Conservation (phyloP, 2,888 invertebrate genomes). For the Machimus atricapillus region DNA sequence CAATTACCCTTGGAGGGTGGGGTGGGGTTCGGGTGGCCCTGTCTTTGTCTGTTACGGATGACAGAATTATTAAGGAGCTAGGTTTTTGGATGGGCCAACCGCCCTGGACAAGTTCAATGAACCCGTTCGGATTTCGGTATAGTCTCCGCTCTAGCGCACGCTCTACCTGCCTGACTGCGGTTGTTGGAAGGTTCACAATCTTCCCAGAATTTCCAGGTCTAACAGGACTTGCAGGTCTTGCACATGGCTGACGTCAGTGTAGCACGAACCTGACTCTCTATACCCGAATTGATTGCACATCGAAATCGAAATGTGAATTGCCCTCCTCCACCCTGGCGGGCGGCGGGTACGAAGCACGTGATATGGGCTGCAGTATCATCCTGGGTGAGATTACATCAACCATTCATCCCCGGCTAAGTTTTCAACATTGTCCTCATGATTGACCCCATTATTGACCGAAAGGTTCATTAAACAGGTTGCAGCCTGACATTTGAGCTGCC, state of each 20-base stretch:
- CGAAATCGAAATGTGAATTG: background rate
- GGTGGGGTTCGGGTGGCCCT: background rate
- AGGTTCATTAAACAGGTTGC: conserved; percentile 32
- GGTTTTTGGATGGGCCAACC: conserved; percentile 35
- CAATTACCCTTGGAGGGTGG: background rate
- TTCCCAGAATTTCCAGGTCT: background rate
- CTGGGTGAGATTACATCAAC: background rate
- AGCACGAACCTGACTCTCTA: background rate
- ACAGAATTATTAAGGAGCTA: conserved; percentile 39
- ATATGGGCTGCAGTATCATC: background rate
- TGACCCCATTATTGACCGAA: conserved; percentile 37
- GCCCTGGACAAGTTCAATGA: conserved; percentile 9
- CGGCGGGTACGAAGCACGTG: background rate
- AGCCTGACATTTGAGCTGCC: conserved; percentile 25
- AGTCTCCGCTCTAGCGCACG: conserved; percentile 18
- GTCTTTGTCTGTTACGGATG: conserved; percentile 40
- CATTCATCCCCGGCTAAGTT: conserved; percentile 15
- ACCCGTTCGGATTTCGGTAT: background rate
- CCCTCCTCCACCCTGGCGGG: background rate
- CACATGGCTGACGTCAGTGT: background rate
- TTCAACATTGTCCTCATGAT: conserved; percentile 27
- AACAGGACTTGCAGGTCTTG: background rate
- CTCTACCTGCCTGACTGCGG: background rate
- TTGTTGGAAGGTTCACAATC: background rate
- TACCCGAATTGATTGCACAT: background rate